These are phyloP conservation scores for Achlya flavicornis DNA, from an alignment of 2,888 invertebrate species.

Conservation along the genomic window DNA sequence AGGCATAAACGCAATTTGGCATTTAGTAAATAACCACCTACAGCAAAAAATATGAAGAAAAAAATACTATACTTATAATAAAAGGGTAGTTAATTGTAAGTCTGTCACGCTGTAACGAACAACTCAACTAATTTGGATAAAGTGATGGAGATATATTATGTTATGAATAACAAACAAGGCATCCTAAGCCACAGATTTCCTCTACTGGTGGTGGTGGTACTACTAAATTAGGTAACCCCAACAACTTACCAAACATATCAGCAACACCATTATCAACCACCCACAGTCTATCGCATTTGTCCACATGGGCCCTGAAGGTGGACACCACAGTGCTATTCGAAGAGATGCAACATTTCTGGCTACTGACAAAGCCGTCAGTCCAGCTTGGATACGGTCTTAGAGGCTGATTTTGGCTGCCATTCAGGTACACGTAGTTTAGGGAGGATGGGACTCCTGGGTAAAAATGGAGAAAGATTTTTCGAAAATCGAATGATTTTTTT, in stretches of 20 bases:
- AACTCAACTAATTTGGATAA: no score
- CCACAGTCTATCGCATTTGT: constrained; percentile 90
- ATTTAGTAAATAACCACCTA: no score
- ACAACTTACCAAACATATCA: constrained; percentile 84
- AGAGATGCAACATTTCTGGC: constrained; percentile 47
- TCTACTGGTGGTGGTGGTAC: no score
- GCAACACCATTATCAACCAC: constrained; percentile 90
- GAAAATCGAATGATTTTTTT: constrained; percentile 31
- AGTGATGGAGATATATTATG: no score
- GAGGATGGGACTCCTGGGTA: constrained; percentile 60
- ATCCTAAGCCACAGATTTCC: no score
- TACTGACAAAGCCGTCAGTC: constrained; percentile 88
- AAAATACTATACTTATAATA: no score
- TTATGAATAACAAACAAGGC: no score
- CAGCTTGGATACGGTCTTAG: constrained; percentile 89
- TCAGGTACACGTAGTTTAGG: constrained; percentile 81
- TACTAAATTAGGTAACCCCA: not conserved
- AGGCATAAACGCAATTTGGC: no score
- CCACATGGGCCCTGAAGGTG: constrained; percentile 87
- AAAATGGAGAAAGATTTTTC: constrained; percentile 39
- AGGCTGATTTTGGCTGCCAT: constrained; percentile 85
- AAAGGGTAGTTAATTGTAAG: no score
- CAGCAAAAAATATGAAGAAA: no score
- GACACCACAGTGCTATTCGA: constrained; percentile 86
- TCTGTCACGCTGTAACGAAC: no score